Evolutionary conservation across 1,140 invertebrate species (phyloP), one percentile per base, ranked within the genome.

Genomic region (Microplitis mediator): DNA sequence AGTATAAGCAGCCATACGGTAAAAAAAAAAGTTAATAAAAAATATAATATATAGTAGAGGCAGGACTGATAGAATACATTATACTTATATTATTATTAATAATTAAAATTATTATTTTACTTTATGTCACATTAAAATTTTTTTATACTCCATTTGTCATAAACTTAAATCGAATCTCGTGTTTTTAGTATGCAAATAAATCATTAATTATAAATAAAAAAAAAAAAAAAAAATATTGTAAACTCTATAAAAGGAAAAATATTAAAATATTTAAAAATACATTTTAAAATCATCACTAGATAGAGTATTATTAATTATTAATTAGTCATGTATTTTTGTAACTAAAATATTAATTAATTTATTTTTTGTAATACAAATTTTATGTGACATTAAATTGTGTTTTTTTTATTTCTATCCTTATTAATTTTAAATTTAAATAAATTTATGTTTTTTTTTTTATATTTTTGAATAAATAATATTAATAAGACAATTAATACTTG

Each of bases 331-430:
- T 81, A 81, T 83, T 83, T 83, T 82, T 83, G 80, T 83, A 82
- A 78, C 78, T 83, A 82, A 77, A 82, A 45, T 45, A 61, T 79
- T 77, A 80, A 83, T 81, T 82, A 82, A 82, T 82, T 83, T 82
- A 81, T 83, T 83, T 82, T 81, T 82, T 82, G 78, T 82, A 83
- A 83, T 83, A 81, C 80, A 82, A 78, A 82, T 78, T 81, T 82
- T 81, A 82, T 80, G 79, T 80, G 79, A 74, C 58, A 73, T 74
- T 74, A 61, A 67, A 74, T 67, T 64, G 23, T 69, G 39, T 50
- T 58, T 58, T 4, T 36, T 39, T 45, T 69, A 39, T 62, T 60
- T n/a, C 11, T 45, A 45, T 45, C 39, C 39, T 23, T 62, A 58
- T 58, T 58, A 6, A 16, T 58, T 58, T 58, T 31, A n/a, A 58